These are phyloP conservation scores for Mormyrus hasselquistii DNA, from an alignment of 2,797 vertebrate genomes.

Conservation along the genomic window DNA sequence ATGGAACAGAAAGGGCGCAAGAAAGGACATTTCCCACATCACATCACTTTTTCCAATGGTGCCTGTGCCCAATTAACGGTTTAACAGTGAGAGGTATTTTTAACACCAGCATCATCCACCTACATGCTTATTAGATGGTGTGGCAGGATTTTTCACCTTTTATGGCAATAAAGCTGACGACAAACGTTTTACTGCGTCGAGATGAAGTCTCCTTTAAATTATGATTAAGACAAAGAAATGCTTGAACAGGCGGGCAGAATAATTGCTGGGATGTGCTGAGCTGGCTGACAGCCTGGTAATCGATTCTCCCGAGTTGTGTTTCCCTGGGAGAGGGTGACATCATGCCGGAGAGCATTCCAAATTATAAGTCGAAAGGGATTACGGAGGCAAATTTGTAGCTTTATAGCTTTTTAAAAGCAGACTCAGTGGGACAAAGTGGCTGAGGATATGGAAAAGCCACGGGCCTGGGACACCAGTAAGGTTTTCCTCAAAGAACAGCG, in stretches of 20 bases:
- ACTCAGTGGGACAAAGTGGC: conserved; percentile 19
- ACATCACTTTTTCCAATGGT: conserved; percentile 26
- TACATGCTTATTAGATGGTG: conserved; percentile 18
- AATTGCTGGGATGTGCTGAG: conserved; percentile 38
- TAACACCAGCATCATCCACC: conserved; percentile 27
- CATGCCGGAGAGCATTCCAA: conserved; percentile 37
- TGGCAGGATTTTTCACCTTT: conserved; percentile 7
- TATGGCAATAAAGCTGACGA: conserved; percentile 57
- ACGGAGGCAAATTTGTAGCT: conserved; percentile 37
- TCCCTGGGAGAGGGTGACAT: conserved; percentile 44
- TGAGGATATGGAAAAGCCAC: conserved; percentile 25
- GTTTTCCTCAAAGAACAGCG: conserved; percentile 13
- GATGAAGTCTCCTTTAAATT: conserved; percentile 60
- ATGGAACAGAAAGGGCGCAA: conserved; percentile 22
- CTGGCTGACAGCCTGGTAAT: conserved; percentile 23
- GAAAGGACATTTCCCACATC: conserved; percentile 14
- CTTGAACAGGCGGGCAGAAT: conserved; percentile 23
- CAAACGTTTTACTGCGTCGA: conserved; percentile 37
- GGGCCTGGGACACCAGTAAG: conserved; percentile 21
- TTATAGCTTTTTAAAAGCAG: conserved; percentile 39
- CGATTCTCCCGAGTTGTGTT: conserved; percentile 31
- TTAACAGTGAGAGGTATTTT: conserved; percentile 34
- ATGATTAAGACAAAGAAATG: conserved; percentile 19
- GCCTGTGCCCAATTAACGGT: conserved; percentile 25
- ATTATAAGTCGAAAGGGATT: conserved; percentile 26